Conservation (phyloP, 2,888 invertebrate species). For the Bibio marci region DNA sequence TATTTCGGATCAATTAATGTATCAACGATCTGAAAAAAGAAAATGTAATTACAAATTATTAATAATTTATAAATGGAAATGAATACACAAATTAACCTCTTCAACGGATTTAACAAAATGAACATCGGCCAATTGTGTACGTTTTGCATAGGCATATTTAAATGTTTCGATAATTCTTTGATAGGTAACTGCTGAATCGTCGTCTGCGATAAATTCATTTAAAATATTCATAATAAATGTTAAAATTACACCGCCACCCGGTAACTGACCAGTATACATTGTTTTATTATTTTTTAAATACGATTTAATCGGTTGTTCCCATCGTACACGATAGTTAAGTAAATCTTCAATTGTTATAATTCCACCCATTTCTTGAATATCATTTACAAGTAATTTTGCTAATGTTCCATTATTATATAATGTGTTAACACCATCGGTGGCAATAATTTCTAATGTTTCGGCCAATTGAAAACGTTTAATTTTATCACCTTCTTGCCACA, state of each 20-base stretch:
- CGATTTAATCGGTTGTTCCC: conserved; percentile 44
- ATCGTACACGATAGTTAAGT: conserved; percentile 40
- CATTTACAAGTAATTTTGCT: conserved; percentile 45
- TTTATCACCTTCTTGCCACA: conserved; percentile 37
- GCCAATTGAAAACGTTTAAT: conserved; percentile 47
- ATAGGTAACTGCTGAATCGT: conserved; percentile 26
- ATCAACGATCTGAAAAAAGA: conserved; percentile 35
- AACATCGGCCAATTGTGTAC: conserved; percentile 68
- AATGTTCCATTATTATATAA: conserved; percentile 62
- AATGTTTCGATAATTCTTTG: conserved; percentile 78
- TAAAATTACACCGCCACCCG: conserved; percentile 68
- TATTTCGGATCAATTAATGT: conserved; percentile 41
- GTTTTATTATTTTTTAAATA: conserved; percentile 38
- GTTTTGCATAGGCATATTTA: conserved; percentile 78
- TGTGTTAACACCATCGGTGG: conserved; percentile 49
- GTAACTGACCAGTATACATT: conserved; percentile 61
- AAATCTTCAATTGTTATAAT: conserved; percentile 60
- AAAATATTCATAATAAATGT: conserved; percentile 70
- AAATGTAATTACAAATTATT: background rate
- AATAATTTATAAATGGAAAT: no score
- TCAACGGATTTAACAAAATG: background rate
- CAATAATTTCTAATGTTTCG: conserved; percentile 48
- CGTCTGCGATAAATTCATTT: conserved; percentile 26
- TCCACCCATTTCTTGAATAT: conserved; percentile 52
- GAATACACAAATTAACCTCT: background rate